Base-by-base conservation (phyloP, 2,113 vertebrate genomes). In the Pseudorasbora parva region DNA sequence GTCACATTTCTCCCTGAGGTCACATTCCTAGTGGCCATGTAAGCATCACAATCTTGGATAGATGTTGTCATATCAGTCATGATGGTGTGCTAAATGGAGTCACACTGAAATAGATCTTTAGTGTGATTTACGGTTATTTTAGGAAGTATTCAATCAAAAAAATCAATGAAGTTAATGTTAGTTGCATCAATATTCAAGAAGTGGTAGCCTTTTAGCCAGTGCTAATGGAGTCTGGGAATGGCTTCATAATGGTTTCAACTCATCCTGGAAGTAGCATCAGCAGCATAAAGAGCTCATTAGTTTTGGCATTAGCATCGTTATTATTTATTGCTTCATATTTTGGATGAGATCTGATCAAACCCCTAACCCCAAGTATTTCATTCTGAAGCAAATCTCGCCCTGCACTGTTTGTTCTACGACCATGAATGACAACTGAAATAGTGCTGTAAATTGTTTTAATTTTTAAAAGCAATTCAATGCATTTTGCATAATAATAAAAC, bases 21-120 rank as follows among this genome's bases (percentile, higher is more conserved):
- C 74, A 62, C 71, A 76, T 86, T 86, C 56, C 75, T 86, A 17
- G 37, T 23, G 69, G 73, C 25, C 71, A 56, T 68, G 75, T 56
- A 66, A 21, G 47, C 47, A n/a, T 23, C 41, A 56, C 45, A 45
- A 45, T 47, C 27, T 78, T 54, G 4, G 66, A 60, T 41, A 64
- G 60, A 51, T 30, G 15, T 49, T 74, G 51, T 6, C 15, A 30
- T 51, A 74, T 47, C 23, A 10, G 5, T 68, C 10, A 78, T 60
- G 51, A 57, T 78, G 57, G n/a, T 51, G 37, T 76, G 56, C 49
- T 43, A 71, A 59, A 49, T 80, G 49, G 73, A 75, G 23, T 14
- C 12, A 5, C 47, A 37, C 4, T 37, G 49, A 56, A 76, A 56
- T 56, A 12, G 19, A 9, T 19, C 51, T 51, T 54, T 9, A 11